Conservation (phyloP, 2,797 vertebrate species). For the Pipistrellus pygmaeus region DNA sequence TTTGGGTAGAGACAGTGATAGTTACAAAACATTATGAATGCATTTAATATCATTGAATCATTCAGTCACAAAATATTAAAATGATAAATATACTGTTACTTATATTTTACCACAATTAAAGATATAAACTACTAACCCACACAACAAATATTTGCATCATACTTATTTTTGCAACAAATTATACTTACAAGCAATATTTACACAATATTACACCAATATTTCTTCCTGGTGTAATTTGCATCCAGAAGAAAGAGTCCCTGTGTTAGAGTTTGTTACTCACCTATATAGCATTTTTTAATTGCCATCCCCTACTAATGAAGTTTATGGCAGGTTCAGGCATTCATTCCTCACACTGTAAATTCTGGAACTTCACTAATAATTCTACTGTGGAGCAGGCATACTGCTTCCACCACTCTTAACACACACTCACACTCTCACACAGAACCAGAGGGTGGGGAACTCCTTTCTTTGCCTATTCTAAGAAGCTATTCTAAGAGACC, state of each 20-base stretch:
- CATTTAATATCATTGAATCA: background rate
- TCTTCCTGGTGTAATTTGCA: background rate
- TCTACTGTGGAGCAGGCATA: background rate
- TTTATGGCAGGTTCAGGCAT: background rate
- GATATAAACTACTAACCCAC: background rate
- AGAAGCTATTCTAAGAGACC: slow-evolving; percentile 74
- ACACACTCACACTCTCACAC: background rate
- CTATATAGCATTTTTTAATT: slow-evolving; percentile 51
- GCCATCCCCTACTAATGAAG: background rate
- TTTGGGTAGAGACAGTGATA: background rate
- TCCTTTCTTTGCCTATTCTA: slow-evolving; percentile 61
- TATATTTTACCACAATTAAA: background rate
- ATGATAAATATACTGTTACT: background rate
- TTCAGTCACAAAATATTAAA: background rate
- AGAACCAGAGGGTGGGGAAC: background rate
- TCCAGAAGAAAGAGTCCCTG: slow-evolving; percentile 47
- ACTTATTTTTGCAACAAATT: slow-evolving; percentile 8
- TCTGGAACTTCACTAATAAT: slow-evolving; percentile 17
- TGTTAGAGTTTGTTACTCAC: slow-evolving; percentile 32
- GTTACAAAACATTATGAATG: background rate
- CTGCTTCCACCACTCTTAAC: slow-evolving; percentile 30
- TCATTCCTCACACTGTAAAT: background rate
- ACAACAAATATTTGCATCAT: background rate
- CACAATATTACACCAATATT: background rate
- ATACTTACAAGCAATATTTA: background rate